Evolutionary conservation across 2,888 invertebrate species (phyloP).

Genomic region (Saturnia pavonia): DNA sequence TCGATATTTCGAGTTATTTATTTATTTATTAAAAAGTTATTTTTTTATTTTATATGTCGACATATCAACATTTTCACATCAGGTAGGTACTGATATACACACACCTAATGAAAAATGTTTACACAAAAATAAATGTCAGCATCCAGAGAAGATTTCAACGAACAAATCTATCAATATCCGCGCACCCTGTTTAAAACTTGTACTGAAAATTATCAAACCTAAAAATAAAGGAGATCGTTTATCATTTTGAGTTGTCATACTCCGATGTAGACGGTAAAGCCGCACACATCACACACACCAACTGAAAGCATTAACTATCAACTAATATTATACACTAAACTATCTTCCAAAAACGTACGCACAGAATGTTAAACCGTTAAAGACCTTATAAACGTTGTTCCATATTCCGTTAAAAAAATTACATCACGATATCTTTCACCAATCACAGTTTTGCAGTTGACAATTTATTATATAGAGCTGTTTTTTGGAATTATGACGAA

Average conservation of each 20-base stretch:
- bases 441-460: neutral
- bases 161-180: neutral
- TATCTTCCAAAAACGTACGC: neutral
- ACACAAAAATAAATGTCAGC: neutral
- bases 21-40: too few relatives aligned
- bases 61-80: neutral
- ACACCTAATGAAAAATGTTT: neutral
- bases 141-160: neutral
- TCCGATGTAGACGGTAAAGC: neutral
- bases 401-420: neutral
- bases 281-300: neutral
- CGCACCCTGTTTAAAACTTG: neutral
- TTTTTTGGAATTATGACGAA: too few relatives aligned
- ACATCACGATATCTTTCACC: neutral
- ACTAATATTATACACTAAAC: neutral
- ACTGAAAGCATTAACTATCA: neutral
- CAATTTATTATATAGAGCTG: neutral
- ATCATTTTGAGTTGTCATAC: neutral
- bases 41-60: neutral
- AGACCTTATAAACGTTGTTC: neutral
- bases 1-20: too few relatives aligned
- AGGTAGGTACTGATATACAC: neutral
- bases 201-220: neutral
- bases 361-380: neutral
- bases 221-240: constrained; percentile 13